Base-by-base conservation (phyloP, 2,113 vertebrate species). In the Eidolon helvum region DNA sequence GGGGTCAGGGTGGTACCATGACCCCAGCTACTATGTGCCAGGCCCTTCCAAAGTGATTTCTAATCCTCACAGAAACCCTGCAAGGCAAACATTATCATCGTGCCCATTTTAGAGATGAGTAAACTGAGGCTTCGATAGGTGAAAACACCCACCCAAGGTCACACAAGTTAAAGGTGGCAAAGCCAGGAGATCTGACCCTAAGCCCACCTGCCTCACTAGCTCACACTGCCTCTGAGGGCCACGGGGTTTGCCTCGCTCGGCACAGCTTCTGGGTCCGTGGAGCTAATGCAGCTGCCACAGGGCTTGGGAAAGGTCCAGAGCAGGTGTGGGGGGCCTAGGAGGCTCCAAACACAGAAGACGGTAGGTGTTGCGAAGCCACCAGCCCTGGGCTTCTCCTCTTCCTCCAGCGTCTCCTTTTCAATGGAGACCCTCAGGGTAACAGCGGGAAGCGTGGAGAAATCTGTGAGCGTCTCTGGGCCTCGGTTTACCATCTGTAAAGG, bases 21-120 rank as follows among this genome's bases (percentile, higher is more conserved):
- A 16, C 10, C 6, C 21, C 50, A 21, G 40, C 21, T 38, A 0
- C 24, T 2, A 1, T 0, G 5, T 4, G 35, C 50, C 16, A 11
- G 66, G n/a, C 28, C 65, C 72, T 63, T 75, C 50, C 2, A 1
- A 11, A 0, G 0, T 28, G 33, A 38, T 53, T 85, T 88, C 86
- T 55, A 38, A 94, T 35, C 28, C n/a, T 69, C n/a, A 6, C 45
- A 33, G 45, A 21, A 48, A 66, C 22, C 12, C 45, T n/a, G 8
- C 28, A 7, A 15, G 40, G 14, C n/a, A 5, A 87, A 79, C 21
- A 1, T 3, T 5, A 1, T 14, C 59, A 24, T 7, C 8, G 2
- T 7, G 14, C 72, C 65, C 72, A 24, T 57, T 78, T 61, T 57
- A 86, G 43, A 84, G 87, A 66, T 11, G 38, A 30, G 85, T 22